Evolutionary conservation across 2,888 invertebrate genomes (phyloP).

Genomic region (Pecten maximus): DNA sequence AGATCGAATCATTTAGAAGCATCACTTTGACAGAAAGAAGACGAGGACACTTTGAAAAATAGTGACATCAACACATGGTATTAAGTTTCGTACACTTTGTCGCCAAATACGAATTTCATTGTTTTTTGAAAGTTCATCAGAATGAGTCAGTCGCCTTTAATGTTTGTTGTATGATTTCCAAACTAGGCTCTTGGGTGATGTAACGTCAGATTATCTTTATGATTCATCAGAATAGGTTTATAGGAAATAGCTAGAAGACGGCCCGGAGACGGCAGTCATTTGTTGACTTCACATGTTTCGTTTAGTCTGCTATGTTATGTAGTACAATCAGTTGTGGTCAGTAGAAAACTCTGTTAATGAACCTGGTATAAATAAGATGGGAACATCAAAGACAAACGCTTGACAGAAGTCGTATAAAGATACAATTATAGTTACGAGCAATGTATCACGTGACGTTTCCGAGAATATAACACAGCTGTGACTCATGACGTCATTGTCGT

Average conservation of each 20-base stretch:
- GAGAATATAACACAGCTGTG: background rate
- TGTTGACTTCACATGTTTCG: too few species aligned
- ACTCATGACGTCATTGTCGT: background rate
- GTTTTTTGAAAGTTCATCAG: background rate
- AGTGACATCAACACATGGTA: background rate
- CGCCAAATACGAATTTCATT: background rate
- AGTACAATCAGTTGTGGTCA: too few species aligned
- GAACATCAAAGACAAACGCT: background rate
- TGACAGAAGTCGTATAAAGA: background rate
- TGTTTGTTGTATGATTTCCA: background rate
- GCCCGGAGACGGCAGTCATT: too few species aligned
- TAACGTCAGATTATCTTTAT: background rate
- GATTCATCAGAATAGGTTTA: background rate
- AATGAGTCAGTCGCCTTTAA: background rate
- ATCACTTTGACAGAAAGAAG: too few species aligned
- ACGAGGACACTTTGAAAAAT: background rate
- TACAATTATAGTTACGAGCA: background rate
- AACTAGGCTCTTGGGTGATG: background rate
- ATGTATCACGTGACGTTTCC: too few species aligned
- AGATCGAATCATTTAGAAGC: too few species aligned
- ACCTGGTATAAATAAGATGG: too few species aligned
- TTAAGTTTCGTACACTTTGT: background rate
- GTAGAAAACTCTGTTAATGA: too few species aligned
- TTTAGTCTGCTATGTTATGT: too few species aligned
- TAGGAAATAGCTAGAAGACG: background rate